Conservation (phyloP, 2,797 vertebrate genomes). For the Nyctibius grandis region DNA sequence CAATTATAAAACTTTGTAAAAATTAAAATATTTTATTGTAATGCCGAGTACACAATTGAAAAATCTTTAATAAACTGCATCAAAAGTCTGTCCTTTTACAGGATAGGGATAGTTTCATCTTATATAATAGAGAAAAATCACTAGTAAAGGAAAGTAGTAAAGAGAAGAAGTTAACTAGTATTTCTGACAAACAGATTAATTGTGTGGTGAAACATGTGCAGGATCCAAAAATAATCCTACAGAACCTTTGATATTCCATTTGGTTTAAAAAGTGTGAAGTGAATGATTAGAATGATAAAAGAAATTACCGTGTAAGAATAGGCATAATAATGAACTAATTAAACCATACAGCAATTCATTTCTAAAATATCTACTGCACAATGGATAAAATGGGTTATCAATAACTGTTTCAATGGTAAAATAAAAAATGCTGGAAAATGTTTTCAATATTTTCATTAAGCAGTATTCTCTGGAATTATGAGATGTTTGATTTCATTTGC, state of each 20-base stretch:
- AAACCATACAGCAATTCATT: conserved; percentile 64
- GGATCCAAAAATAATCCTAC: conserved; percentile 57
- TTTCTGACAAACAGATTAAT: conserved; percentile 71
- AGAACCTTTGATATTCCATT: conserved; percentile 59
- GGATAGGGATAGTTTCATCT: not conserved
- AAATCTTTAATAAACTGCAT: not conserved
- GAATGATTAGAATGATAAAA: conserved; percentile 70
- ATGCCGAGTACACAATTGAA: not conserved
- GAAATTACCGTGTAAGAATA: conserved; percentile 64
- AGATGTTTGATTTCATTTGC: conserved; percentile 23
- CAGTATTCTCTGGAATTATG: not conserved
- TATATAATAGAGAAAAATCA: not conserved
- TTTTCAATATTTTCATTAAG: conserved; percentile 47
- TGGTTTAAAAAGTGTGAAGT: conserved; percentile 50
- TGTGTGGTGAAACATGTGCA: conserved; percentile 55
- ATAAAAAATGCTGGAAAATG: conserved; percentile 32
- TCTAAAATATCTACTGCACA: conserved; percentile 67
- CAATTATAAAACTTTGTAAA: conserved; percentile 42
- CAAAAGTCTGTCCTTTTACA: not conserved
- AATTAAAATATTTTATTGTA: conserved; percentile 18
- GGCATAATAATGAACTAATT: conserved; percentile 68
- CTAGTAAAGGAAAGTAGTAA: conserved; percentile 37
- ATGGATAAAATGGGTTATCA: conserved; percentile 69
- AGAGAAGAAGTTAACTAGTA: conserved; percentile 44
- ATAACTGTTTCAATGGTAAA: conserved; percentile 50